phyloP scores from a whole-genome alignment of 2,797 vertebrate genomes.

The Platyrinchus mystaceus region DNA sequence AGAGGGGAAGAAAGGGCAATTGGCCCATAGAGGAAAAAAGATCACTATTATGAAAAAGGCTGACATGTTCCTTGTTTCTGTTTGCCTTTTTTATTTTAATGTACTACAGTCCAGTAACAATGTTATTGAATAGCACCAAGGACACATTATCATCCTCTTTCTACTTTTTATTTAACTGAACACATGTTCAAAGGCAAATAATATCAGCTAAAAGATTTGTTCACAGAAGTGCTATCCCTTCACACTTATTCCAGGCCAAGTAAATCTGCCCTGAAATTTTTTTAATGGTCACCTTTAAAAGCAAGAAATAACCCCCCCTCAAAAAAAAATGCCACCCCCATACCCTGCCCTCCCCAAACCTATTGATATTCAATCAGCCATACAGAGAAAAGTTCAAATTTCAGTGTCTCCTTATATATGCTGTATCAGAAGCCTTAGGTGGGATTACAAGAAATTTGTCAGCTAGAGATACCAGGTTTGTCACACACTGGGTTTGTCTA shows the following conservation, averaged over 20 bases:
- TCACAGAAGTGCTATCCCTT: background rate
- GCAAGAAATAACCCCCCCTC: rapidly evolving
- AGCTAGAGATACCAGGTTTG: background rate
- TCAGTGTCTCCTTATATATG: background rate
- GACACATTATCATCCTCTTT: background rate
- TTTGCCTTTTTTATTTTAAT: background rate
- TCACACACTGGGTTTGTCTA: background rate
- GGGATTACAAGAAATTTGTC: background rate
- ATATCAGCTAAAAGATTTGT: background rate
- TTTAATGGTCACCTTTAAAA: background rate
- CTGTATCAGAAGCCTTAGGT: background rate
- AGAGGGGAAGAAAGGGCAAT: background rate
- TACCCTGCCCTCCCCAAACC: rapidly evolving
- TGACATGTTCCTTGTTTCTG: background rate
- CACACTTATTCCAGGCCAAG: background rate
- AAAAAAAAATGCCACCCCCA: rapidly evolving
- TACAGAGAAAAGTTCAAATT: rapidly evolving
- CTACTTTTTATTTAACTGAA: background rate
- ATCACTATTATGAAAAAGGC: background rate
- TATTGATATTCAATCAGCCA: background rate
- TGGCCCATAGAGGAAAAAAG: background rate
- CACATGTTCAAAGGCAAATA: background rate
- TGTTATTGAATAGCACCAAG: background rate
- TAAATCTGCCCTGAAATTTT: background rate
- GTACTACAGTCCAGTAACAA: background rate